A percentile compares a stretch with the other conserved stretches of the same genome.
These are phyloP conservation scores for Linnaemya tessellans DNA, from an alignment of 2,888 invertebrate genomes.

Conservation along the genomic window DNA sequence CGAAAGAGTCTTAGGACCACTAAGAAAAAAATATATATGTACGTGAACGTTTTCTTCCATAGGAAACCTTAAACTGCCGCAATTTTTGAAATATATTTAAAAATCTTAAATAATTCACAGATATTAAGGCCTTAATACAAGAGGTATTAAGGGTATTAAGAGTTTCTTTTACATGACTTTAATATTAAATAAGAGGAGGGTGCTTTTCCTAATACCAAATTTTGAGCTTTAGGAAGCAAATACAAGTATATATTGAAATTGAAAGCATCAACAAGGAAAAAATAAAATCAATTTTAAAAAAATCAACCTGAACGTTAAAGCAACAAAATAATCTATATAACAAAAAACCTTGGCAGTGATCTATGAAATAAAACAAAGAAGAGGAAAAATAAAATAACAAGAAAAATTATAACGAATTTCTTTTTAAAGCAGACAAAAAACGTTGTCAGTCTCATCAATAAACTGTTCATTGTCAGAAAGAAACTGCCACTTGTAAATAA, in stretches of 20 bases:
- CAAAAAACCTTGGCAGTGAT: slow-evolving; percentile 69
- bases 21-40: neutral
- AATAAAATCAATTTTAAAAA: slow-evolving; percentile 52
- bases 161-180: neutral
- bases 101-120: neutral
- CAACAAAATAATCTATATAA: slow-evolving; percentile 16
- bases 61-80: neutral
- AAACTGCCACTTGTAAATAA: slow-evolving; percentile 32
- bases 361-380: slow-evolving; percentile 48
- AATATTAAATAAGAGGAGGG: neutral
- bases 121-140: neutral
- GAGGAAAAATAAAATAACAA: neutral
- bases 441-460: slow-evolving; percentile 46
- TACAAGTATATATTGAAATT: slow-evolving; percentile 4
- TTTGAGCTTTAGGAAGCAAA: neutral
- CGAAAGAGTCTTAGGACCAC: too few relatives aligned
- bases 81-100: neutral
- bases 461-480: slow-evolving; percentile 51
- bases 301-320: slow-evolving; percentile 27
- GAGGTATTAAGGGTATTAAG: neutral
- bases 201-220: neutral
- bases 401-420: slow-evolving; percentile 12
- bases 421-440: slow-evolving; percentile 26
- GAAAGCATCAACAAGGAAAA: neutral
- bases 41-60: neutral